phyloP scores from a whole-genome alignment of 1,140 invertebrate genomes.

The Aphelenchoides fujianensis region DNA sequence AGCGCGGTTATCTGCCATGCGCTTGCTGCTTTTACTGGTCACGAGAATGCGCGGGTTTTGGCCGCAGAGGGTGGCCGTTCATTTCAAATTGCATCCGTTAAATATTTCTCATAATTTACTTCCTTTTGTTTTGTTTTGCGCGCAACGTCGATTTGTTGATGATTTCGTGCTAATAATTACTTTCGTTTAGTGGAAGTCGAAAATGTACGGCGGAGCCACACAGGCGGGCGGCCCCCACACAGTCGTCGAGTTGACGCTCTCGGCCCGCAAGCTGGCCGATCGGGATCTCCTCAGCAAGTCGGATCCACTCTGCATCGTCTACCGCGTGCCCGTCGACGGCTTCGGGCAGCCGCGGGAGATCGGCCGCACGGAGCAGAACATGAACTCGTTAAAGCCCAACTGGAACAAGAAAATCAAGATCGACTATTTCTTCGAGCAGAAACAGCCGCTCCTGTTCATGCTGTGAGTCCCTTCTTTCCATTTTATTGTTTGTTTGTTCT shows the following conservation, averaged over 20 bases:
- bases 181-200: too few species aligned
- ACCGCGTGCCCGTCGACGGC: conserved; percentile 12
- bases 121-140: too few species aligned
- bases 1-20: too few species aligned
- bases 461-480: conserved; percentile 55
- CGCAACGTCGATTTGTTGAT: too few species aligned
- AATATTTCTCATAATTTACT: too few species aligned
- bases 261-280: conserved; percentile 43
- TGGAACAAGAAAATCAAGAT: conserved; percentile 67
- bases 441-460: conserved; percentile 64
- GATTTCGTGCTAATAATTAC: too few species aligned
- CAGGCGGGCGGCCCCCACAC: neutral
- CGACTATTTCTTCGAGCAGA: conserved; percentile 68
- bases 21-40: too few species aligned
- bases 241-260: conserved; percentile 1
- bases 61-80: too few species aligned
- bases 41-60: too few species aligned
- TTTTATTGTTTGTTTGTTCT: conserved; percentile 20
- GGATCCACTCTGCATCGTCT: conserved; percentile 56
- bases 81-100: too few species aligned
- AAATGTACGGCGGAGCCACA: too few species aligned
- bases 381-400: conserved; percentile 67
- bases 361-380: conserved; percentile 67
- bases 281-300: conserved; percentile 52
- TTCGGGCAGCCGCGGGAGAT: conserved; percentile 50